Conservation (phyloP, 2,113 vertebrate genomes). For the Corvus moneduloides region DNA sequence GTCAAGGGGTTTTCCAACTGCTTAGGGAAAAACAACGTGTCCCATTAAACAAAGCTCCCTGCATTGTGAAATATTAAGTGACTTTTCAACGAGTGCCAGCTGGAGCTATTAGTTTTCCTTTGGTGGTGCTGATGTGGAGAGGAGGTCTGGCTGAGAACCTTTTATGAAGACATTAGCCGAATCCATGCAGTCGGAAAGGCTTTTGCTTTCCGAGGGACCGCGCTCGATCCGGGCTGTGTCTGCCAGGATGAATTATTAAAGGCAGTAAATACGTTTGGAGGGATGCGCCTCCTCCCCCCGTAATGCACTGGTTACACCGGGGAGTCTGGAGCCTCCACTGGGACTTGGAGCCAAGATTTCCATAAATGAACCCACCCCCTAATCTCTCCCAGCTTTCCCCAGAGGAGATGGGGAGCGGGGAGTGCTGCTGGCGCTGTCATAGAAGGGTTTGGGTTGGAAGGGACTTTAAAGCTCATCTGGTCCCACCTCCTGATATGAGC, state of each 20-base stretch:
- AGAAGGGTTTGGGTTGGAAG: background rate
- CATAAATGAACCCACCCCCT: background rate
- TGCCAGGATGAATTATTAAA: constrained; percentile 65
- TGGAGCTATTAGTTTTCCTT: constrained; percentile 72
- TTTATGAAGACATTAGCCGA: constrained; percentile 46
- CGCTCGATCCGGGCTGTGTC: background rate
- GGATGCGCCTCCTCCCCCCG: background rate
- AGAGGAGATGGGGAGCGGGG: accelerated
- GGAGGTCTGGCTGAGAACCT: constrained; percentile 52
- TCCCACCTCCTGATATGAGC: background rate
- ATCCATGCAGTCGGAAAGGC: constrained; percentile 11
- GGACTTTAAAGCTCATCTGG: too few relatives aligned
- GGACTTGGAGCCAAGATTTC: background rate
- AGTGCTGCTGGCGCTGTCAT: background rate
- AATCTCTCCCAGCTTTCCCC: background rate
- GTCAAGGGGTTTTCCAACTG: constrained; percentile 70
- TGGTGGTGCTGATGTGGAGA: constrained; percentile 14
- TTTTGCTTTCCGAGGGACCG: constrained; percentile 3
- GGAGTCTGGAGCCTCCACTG: background rate
- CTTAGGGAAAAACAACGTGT: constrained; percentile 73
- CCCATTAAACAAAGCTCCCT: constrained; percentile 71
- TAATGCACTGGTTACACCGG: background rate
- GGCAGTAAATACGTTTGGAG: background rate
- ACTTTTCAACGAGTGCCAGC: constrained; percentile 72
- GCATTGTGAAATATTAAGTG: constrained; percentile 73